A percentile compares a stretch with the other conserved stretches of the same genome.
These are phyloP conservation scores for Ceyx cyanopectus DNA, from an alignment of 2,113 vertebrate genomes.

Conservation along the genomic window DNA sequence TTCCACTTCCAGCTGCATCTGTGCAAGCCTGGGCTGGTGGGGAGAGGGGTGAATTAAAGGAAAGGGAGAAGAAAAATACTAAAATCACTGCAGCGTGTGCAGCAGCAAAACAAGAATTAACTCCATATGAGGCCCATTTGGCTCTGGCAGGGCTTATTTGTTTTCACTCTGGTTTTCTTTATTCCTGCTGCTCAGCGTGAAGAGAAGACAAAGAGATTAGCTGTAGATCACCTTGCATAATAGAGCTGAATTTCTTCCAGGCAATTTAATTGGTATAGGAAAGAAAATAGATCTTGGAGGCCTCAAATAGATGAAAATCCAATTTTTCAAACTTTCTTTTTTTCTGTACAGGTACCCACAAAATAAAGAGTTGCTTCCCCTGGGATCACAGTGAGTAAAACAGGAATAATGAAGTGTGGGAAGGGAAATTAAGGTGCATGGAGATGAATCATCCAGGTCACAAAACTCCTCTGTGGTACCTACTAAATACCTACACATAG, in stretches of 20 bases:
- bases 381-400: background rate
- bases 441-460: background rate
- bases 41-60: background rate
- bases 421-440: background rate
- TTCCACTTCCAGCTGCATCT: background rate
- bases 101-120: conserved; percentile 41
- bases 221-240: background rate
- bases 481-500: background rate
- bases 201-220: background rate
- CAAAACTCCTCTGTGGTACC: background rate
- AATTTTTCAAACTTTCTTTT: background rate
- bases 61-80: background rate
- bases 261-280: background rate
- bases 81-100: background rate
- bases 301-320: background rate
- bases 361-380: background rate
- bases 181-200: background rate
- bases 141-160: background rate
- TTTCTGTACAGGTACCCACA: background rate
- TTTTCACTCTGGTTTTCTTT: conserved; percentile 14
- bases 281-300: background rate
- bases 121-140: conserved; percentile 36
- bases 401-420: background rate
- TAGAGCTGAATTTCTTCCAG: background rate
- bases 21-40: background rate